These are phyloP conservation scores for Tolmerus cingulatus DNA, from an alignment of 2,888 invertebrate species.

Conservation along the genomic window DNA sequence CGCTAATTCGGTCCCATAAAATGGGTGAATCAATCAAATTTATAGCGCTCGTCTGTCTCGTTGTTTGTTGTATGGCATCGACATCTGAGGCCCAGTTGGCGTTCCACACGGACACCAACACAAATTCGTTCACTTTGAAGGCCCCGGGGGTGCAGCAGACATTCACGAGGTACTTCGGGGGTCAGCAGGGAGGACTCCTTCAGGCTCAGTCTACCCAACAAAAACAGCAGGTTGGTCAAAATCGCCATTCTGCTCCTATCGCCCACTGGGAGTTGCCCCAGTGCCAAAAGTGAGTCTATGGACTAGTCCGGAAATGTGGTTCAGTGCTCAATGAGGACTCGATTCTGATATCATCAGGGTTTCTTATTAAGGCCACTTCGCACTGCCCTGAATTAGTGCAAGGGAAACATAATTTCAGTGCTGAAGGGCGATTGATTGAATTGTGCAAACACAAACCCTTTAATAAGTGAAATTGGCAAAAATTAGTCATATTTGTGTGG, in stretches of 20 bases:
- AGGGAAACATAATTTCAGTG: background rate
- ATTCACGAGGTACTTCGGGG: slow-evolving; percentile 60
- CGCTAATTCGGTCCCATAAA: background rate
- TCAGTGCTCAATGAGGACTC: background rate
- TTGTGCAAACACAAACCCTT: background rate
- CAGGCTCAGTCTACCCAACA: slow-evolving; percentile 50
- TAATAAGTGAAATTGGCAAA: background rate
- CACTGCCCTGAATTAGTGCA: background rate
- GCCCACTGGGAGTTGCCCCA: background rate
- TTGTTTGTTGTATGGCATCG: slow-evolving; percentile 50
- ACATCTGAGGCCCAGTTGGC: slow-evolving; percentile 54
- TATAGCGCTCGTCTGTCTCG: slow-evolving; percentile 54
- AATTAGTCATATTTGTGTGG: background rate
- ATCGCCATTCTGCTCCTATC: background rate
- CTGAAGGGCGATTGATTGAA: background rate
- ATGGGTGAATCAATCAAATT: slow-evolving; percentile 46
- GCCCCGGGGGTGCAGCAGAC: slow-evolving; percentile 61
- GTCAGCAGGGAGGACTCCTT: slow-evolving; percentile 51
- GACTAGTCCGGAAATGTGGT: background rate
- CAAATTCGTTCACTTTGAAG: slow-evolving; percentile 60
- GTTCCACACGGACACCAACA: slow-evolving; percentile 59
- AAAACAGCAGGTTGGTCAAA: slow-evolving; percentile 45
- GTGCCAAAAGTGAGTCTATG: background rate
- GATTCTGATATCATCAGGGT: background rate
- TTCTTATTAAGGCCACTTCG: background rate